Percentiles rank a stretch among this genome's conserved stretches.
These are phyloP conservation scores for Cheilosia soror DNA, from an alignment of 2,888 invertebrate species.

Conservation along the genomic window DNA sequence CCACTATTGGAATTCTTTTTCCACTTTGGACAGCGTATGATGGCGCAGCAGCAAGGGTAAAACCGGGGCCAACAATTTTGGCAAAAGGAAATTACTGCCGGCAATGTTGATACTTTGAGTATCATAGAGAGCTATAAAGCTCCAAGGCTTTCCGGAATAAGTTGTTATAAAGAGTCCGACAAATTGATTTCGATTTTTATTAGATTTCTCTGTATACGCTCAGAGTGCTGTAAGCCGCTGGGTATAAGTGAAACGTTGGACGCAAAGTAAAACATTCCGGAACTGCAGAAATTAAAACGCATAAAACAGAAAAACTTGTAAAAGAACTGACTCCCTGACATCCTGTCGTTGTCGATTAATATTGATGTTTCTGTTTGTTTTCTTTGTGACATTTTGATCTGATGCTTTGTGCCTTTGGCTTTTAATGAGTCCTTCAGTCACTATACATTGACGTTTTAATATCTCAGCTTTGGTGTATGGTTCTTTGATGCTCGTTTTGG, in stretches of 20 bases:
- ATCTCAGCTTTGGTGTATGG: constrained; percentile 33
- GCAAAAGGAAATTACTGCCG: constrained; percentile 70
- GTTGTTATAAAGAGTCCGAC: constrained; percentile 66
- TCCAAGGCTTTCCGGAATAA: constrained; percentile 65
- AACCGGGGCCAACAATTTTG: constrained; percentile 54
- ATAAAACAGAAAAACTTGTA: constrained; percentile 29
- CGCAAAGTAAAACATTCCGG: constrained; percentile 41
- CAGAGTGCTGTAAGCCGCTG: neutral
- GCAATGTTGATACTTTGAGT: constrained; percentile 70
- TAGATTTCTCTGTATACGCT: constrained; percentile 65
- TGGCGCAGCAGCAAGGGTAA: neutral
- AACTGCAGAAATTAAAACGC: constrained; percentile 66
- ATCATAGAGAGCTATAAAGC: constrained; percentile 56
- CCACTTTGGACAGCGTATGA: constrained; percentile 49
- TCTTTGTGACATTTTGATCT: neutral
- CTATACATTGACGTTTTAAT: constrained; percentile 62
- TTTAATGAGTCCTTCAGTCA: constrained; percentile 52
- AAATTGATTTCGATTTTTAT: constrained; percentile 75
- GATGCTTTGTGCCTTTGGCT: constrained; percentile 1
- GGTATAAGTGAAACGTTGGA: neutral
- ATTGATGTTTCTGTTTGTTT: constrained; percentile 27
- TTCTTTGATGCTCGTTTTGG: constrained; percentile 29
- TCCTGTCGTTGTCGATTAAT: constrained; percentile 18
- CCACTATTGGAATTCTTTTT: constrained; percentile 73
- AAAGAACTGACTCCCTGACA: constrained; percentile 11